Evolutionary conservation across 2,797 vertebrate genomes (phyloP), one percentile per base, ranked within the genome.

Genomic region (Tadarida brasiliensis): DNA sequence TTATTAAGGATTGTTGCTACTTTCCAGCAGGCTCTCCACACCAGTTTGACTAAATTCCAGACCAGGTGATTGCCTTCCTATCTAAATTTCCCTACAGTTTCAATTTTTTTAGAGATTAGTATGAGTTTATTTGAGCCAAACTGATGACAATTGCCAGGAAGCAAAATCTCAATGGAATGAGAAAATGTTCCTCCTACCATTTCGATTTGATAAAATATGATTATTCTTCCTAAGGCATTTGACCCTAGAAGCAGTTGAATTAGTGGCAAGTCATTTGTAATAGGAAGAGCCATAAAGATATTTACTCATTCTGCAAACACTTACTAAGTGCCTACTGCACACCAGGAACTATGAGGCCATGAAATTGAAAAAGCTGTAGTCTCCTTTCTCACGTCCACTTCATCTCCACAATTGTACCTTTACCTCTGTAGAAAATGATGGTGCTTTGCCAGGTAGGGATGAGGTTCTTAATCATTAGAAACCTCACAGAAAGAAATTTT

Each of bases 171-270:
- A 57, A 6, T 57, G 54, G 54, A 57, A 80, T 57, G 33, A 57
- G 20, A 39, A 78, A 57, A 35, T 35, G 76, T n/a, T 57, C 54
- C 33, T 78, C 35, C 63, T 47, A 54, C 9, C 83, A 56, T 89
- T 84, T 91, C 26, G 8, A 35, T 47, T 90, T 82, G 56, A 71
- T 89, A 81, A 91, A 74, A 81, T 81, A 35, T 12, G 0, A 81
- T 82, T 87, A 73, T 92, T n/a, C 7, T 94, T 95, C 7, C 57
- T 67, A 81, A 92, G n/a, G 39, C 57, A 82, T 92, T 94, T 94
- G 85, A 44, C 22, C 20, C 20, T 56, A 87, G 12, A 77, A 19
- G 12, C n/a, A 68, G 26, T 7, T 83, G 61, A 92, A 80, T 86
- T 91, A 20, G 0, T 44, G 28, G 5, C 51, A 74, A 33, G 47